A percentile compares a stretch with the other conserved stretches of the same genome.
Conservation (phyloP, 2,888 invertebrate species). For the Cerastis rubricosa region DNA sequence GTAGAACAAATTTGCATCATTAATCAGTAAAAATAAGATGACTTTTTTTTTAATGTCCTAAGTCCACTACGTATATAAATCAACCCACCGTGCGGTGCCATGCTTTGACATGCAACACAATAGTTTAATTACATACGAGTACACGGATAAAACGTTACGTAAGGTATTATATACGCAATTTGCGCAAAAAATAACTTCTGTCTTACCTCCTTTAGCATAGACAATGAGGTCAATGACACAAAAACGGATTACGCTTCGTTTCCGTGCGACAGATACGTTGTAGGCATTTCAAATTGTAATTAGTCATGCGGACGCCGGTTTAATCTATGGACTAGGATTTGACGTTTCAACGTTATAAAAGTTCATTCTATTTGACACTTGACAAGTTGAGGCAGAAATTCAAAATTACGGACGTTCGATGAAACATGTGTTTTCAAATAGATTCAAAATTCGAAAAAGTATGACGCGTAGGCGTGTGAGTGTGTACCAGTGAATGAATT, state of each 20-base stretch:
- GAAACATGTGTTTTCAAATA: constrained; percentile 36
- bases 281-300: constrained; percentile 82
- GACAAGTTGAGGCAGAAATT: constrained; percentile 12
- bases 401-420: constrained; percentile 45
- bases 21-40: no score
- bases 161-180: constrained; percentile 78
- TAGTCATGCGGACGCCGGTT: constrained; percentile 77
- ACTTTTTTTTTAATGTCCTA: no score
- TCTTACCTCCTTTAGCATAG: constrained; percentile 79
- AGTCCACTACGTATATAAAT: no score
- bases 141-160: constrained; percentile 79
- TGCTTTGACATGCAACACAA: constrained; percentile 80
- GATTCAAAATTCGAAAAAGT: constrained; percentile 69
- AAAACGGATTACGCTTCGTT: constrained; percentile 82
- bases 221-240: constrained; percentile 86
- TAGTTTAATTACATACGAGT: constrained; percentile 83
- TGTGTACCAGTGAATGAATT: constrained; percentile 71
- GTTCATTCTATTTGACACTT: constrained; percentile 44
- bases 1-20: no score
- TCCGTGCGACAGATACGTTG: constrained; percentile 79
- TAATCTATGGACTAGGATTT: constrained; percentile 72
- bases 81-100: no score
- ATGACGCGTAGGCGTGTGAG: constrained; percentile 69
- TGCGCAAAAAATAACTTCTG: constrained; percentile 80
- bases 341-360: constrained; percentile 67